Percentiles rank a stretch among this genome's conserved stretches.
Conservation (phyloP, 2,113 vertebrate genomes). For the Pyrgilauda ruficollis region DNA sequence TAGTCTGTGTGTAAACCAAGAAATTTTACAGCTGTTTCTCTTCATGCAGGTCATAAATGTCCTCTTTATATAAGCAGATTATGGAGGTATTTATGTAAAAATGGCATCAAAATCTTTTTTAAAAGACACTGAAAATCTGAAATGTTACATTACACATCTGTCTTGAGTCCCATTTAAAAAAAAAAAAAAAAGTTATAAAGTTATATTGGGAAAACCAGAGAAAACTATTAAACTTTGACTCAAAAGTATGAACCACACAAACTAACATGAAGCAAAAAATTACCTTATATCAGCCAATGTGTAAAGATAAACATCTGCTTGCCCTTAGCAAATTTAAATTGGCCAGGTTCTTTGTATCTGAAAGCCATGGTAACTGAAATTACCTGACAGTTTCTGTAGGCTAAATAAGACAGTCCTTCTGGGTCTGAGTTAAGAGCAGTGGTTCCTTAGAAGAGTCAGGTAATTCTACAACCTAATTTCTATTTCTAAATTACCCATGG, state of each 20-base stretch:
- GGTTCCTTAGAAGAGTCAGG: not conserved
- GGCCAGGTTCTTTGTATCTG: not conserved
- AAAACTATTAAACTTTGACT: not conserved
- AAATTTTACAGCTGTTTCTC: not conserved
- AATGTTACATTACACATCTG: not conserved
- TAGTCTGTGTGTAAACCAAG: not conserved
- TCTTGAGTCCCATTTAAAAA: not conserved
- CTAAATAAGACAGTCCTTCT: not conserved
- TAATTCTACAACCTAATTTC: constrained; percentile 9
- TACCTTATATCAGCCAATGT: not conserved
- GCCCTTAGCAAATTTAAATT: not conserved
- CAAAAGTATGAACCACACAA: not conserved
- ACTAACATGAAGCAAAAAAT: not conserved
- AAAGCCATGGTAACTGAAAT: not conserved
- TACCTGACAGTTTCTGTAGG: not conserved
- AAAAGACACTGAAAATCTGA: not conserved
- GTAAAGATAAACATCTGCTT: not conserved
- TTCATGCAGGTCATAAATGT: not conserved
- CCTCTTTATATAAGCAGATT: constrained; percentile 6
- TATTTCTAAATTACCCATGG: not conserved
- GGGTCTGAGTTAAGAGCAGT: not conserved
- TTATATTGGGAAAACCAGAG: not conserved
- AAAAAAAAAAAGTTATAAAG: not conserved
- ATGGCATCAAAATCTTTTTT: not conserved
- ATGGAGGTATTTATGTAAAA: not conserved